A percentile compares a stretch with the other conserved stretches of the same genome.
These are phyloP conservation scores for Pseudochirops corinnae DNA, from an alignment of 2,797 vertebrate genomes.

Conservation along the genomic window DNA sequence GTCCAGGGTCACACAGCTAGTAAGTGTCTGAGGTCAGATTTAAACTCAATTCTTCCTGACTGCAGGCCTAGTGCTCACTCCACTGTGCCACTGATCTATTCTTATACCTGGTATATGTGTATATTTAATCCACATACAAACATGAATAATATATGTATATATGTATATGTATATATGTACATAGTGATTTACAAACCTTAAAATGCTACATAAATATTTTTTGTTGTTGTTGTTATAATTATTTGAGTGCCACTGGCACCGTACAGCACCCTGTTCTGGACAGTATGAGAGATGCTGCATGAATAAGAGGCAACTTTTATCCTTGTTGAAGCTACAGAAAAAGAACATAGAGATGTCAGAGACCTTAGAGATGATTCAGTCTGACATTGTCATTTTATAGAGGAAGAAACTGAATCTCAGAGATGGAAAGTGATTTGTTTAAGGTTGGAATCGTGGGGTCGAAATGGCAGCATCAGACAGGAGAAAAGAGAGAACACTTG, in stretches of 20 bases:
- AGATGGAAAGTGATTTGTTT: neutral
- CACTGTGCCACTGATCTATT: neutral
- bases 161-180: too few relatives aligned
- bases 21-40: neutral
- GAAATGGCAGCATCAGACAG: neutral
- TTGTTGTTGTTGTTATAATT: neutral
- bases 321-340: neutral
- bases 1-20: neutral
- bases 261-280: neutral
- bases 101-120: neutral
- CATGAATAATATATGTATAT: too few relatives aligned
- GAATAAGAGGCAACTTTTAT: neutral
- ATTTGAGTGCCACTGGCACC: neutral
- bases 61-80: neutral
- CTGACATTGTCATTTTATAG: neutral
- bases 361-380: neutral
- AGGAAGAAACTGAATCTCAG: neutral
- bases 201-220: neutral
- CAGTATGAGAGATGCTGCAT: neutral
- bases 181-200: neutral
- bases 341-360: neutral
- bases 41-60: neutral
- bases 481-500: neutral
- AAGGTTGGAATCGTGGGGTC: neutral
- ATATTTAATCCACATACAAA: neutral